Evolutionary conservation across 2,888 invertebrate genomes (phyloP), one percentile per base, ranked within the genome.

Genomic region (Cylloceria caligata): DNA sequence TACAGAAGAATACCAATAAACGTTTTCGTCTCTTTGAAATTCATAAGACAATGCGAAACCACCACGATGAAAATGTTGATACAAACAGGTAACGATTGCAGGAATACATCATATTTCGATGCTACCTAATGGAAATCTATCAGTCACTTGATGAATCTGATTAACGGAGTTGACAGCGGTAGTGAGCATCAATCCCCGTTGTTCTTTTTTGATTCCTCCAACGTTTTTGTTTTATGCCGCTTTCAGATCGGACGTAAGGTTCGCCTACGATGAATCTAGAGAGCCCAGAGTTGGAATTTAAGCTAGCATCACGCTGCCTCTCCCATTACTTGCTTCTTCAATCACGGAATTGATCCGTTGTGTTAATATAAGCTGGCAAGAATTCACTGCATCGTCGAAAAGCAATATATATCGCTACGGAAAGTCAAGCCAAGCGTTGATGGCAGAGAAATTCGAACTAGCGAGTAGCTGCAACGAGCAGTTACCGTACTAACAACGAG

Each of bases 331-430:
- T 45, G 74, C 21, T 30, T 16, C 24, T 55, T 65, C 64, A 57
- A 45, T 74, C 27, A 45, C 30, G 55, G 39, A 47, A 2, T 64
- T 16, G 45, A 67, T 7, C n/a, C 52, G 36, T 62, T 9, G 71
- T 80, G 84, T 83, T 85, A 79, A 84, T 86, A 83, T 74, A 68
- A 47, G 74, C 80, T 75, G 71, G 60, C 80, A 80, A 78, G 79
- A 83, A 86, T 85, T 86, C 83, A 82, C 81, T 77, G 68, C 83
- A 69, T 67, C 75, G 78, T 79, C 72, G 80, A 73, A 83, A 84
- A 85, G 81, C 83, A 86, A 87, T 86, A 84, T 84, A 81, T 84
- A 81, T 83, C 83, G 84, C 72, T 64, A 52, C 57, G 47, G 76
- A 60, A 68, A 42, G 68, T 45, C 62, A 36, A 73, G 24, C 36